These are phyloP conservation scores for Calycopis cecrops DNA, from an alignment of 1,140 invertebrate species.

Conservation along the genomic window DNA sequence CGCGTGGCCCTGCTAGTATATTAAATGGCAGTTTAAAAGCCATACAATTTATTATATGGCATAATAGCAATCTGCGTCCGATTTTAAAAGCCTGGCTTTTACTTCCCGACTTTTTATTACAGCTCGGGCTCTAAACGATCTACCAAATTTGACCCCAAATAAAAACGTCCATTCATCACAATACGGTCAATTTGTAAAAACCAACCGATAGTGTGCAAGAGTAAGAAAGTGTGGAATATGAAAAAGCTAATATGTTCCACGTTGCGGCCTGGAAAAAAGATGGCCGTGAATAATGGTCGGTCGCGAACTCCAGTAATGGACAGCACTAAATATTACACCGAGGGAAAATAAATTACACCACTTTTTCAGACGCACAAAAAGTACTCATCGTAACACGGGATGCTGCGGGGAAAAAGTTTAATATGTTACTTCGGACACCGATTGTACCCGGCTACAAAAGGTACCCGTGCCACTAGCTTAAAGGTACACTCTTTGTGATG, in stretches of 20 bases:
- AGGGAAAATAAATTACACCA: conserved; percentile 71
- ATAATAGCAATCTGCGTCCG: too few relatives aligned
- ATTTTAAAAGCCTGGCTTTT: too few relatives aligned
- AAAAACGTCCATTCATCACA: too few relatives aligned
- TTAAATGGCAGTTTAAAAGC: too few relatives aligned
- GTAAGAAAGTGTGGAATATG: conserved; percentile 39
- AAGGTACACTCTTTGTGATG: too few relatives aligned
- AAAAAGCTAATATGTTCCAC: conserved; percentile 68
- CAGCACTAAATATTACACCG: conserved; percentile 71
- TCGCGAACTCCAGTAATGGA: conserved; percentile 72
- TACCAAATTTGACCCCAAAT: too few relatives aligned
- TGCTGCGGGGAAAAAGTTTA: conserved; percentile 56
- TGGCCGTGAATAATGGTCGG: conserved; percentile 68
- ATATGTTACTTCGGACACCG: conserved; percentile 59
- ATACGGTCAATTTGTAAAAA: too few relatives aligned
- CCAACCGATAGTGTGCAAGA: too few relatives aligned
- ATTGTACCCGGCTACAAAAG: conserved; percentile 40
- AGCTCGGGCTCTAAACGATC: too few relatives aligned
- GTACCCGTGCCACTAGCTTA: not conserved
- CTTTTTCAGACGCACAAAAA: conserved; percentile 70
- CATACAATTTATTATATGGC: too few relatives aligned
- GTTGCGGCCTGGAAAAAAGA: conserved; percentile 59
- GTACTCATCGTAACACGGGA: conserved; percentile 40
- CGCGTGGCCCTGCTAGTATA: too few relatives aligned
- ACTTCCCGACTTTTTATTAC: too few relatives aligned